A percentile compares a stretch with the other conserved stretches of the same genome.
phyloP scores from a whole-genome alignment of 37 sponge, comb jelly and placozoan genomes.

The Chondrosia reniformis region DNA sequence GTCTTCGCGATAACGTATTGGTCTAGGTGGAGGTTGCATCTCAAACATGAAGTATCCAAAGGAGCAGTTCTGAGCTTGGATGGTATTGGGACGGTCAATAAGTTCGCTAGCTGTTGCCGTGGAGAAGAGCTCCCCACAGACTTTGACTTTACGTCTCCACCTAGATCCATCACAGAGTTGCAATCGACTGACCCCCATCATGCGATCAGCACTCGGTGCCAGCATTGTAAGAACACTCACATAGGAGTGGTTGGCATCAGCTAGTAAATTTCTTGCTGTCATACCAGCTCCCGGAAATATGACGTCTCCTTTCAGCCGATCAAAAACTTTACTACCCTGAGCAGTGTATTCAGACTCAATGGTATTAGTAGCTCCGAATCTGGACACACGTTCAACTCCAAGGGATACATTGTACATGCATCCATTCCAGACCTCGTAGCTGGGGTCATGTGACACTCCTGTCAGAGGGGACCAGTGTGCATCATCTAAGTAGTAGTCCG shows the following conservation, averaged over 20 bases:
- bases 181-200: conserved; percentile 44
- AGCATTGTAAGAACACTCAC: conserved; percentile 27
- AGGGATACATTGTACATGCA: conserved; percentile 35
- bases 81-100: conserved; percentile 6
- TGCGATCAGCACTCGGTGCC: conserved; percentile 27
- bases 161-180: conserved; percentile 13
- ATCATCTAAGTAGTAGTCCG: conserved; percentile 15
- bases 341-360: conserved; percentile 28
- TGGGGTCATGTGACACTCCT: conserved; percentile 38
- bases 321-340: conserved; percentile 12
- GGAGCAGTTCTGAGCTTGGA: conserved; percentile 38
- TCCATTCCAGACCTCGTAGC: conserved; percentile 42
- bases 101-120: conserved; percentile 27
- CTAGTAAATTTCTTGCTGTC: not conserved
- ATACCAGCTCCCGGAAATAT: conserved; percentile 4
- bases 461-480: conserved; percentile 54
- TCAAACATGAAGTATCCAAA: conserved; percentile 47
- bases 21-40: not conserved
- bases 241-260: conserved; percentile 2
- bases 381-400: conserved; percentile 46
- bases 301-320: conserved; percentile 4
- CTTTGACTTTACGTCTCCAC: conserved; percentile 26
- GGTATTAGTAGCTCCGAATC: not conserved
- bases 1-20: not conserved
- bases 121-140: conserved; percentile 42